A percentile compares a stretch with the other conserved stretches of the same genome.
These are phyloP conservation scores for Gallinago nigripennis DNA, from an alignment of 2,797 vertebrate genomes.

Conservation along the genomic window DNA sequence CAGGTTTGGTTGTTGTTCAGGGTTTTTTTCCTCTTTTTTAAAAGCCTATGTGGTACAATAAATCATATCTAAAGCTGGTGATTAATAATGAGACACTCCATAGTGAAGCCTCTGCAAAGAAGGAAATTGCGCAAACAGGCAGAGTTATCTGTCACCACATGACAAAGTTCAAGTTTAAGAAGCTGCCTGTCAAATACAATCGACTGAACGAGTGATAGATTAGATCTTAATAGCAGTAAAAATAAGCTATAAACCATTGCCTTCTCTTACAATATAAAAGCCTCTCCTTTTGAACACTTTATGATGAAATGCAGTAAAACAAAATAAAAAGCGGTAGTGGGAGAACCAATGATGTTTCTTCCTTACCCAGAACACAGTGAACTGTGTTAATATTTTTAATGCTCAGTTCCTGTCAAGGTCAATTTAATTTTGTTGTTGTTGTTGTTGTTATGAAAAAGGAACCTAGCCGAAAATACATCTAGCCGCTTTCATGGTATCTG, in stretches of 20 bases:
- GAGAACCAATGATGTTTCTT: neutral
- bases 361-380: neutral
- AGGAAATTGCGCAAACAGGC: conserved; percentile 79
- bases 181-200: conserved; percentile 81
- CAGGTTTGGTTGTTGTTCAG: neutral
- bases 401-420: conserved; percentile 1
- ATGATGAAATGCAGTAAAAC: conserved; percentile 50
- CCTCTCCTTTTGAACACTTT: conserved; percentile 59
- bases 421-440: conserved; percentile 15
- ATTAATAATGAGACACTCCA: conserved; percentile 81
- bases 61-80: conserved; percentile 74
- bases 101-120: conserved; percentile 69
- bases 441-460: neutral
- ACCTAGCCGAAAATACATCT: neutral
- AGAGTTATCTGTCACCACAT: conserved; percentile 80
- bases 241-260: conserved; percentile 75
- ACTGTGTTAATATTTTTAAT: neutral
- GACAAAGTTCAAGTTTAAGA: conserved; percentile 83
- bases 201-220: conserved; percentile 79
- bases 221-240: conserved; percentile 82
- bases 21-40: neutral
- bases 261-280: conserved; percentile 77
- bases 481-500: neutral
- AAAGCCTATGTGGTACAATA: conserved; percentile 47
- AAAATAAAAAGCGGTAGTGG: conserved; percentile 38